Evolutionary conservation across 2,888 invertebrate genomes (phyloP).

Genomic region (Cerastis leucographa): DNA sequence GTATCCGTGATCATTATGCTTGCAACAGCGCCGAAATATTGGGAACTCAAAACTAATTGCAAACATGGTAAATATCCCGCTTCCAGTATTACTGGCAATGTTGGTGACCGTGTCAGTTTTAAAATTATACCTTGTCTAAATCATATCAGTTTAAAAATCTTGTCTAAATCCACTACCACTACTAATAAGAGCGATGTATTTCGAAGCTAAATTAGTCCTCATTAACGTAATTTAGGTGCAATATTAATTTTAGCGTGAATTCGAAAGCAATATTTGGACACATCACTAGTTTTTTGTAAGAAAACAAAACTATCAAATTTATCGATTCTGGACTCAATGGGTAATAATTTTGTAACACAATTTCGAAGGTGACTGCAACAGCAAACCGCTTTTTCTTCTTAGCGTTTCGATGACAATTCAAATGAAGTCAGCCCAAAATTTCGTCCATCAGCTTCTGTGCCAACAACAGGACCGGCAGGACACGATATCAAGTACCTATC

Average conservation of each 20-base stretch:
- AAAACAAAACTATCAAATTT: conserved; percentile 44
- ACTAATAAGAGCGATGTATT: conserved; percentile 5
- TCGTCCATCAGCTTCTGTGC: too few species aligned
- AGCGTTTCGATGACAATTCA: too few species aligned
- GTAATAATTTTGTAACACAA: background rate
- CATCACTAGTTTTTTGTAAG: conserved; percentile 79
- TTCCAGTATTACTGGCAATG: too few species aligned
- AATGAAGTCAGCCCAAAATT: too few species aligned
- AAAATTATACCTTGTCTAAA: background rate
- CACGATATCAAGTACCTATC: background rate
- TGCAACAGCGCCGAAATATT: too few species aligned
- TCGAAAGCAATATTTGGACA: conserved; percentile 85
- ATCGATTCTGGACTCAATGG: conserved; percentile 21
- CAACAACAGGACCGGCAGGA: too few species aligned
- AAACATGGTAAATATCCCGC: too few species aligned
- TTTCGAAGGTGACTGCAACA: background rate
- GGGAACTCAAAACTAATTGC: too few species aligned
- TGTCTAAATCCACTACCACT: conserved; percentile 3
- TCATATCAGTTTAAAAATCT: too few species aligned
- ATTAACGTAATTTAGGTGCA: conserved; percentile 79
- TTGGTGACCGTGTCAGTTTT: too few species aligned
- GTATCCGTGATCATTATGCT: too few species aligned
- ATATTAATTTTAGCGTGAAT: conserved; percentile 84
- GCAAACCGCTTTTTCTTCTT: background rate
- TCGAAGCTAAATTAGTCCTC: conserved; percentile 54